A percentile compares a stretch with the other conserved stretches of the same genome.
Evolutionary conservation across 1,140 invertebrate species (phyloP).

Genomic region (Berghia stephanieae): DNA sequence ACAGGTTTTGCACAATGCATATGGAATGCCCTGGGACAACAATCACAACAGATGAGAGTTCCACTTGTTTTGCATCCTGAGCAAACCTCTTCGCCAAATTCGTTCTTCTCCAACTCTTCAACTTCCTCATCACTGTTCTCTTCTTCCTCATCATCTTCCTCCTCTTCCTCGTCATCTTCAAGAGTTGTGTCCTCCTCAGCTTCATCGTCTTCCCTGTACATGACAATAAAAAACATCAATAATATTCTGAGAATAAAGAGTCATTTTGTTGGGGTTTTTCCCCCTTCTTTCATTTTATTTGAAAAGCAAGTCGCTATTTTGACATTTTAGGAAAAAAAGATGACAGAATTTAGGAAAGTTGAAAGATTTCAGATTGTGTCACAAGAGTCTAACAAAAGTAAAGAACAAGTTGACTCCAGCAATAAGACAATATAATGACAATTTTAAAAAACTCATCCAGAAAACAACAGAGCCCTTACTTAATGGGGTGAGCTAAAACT

Average conservation of each 20-base stretch:
- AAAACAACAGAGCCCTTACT: too few species aligned
- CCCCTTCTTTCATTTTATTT: too few species aligned
- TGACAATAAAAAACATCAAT: conserved; percentile 6
- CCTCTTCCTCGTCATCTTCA: conserved; percentile 50
- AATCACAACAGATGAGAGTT: conserved; percentile 89
- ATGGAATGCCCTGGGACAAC: conserved; percentile 92
- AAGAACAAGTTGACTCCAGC: too few species aligned
- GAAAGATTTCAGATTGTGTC: too few species aligned
- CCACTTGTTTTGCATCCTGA: conserved; percentile 60
- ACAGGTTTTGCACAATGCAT: conserved; percentile 91
- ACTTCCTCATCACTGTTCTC: conserved; percentile 50
- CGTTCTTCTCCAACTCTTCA: conserved; percentile 52
- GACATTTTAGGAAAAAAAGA: too few species aligned
- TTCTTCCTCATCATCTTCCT: conserved; percentile 47
- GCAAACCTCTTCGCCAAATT: conserved; percentile 57
- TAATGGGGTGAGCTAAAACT: too few species aligned
- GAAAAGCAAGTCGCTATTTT: too few species aligned
- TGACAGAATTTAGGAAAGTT: too few species aligned
- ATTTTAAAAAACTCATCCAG: too few species aligned
- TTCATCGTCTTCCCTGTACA: conserved; percentile 45
- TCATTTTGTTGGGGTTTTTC: too few species aligned
- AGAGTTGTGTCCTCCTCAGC: conserved; percentile 49
- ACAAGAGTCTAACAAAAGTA: too few species aligned
- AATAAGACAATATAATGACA: too few species aligned
- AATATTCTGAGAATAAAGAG: background rate